These are phyloP conservation scores for Salminus brasiliensis DNA, from an alignment of 2,113 vertebrate species.

Conservation along the genomic window DNA sequence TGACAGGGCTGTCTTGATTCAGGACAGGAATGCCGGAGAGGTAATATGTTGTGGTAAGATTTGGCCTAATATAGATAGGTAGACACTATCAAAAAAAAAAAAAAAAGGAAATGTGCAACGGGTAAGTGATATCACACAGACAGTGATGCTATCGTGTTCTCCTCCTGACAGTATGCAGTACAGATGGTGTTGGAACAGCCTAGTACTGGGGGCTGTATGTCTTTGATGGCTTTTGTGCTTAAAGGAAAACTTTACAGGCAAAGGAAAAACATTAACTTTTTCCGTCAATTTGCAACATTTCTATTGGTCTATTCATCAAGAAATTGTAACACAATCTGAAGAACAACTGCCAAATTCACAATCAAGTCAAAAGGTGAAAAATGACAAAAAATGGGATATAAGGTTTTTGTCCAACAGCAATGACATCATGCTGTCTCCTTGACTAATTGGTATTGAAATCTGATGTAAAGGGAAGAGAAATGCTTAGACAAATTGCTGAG, in stretches of 20 bases:
- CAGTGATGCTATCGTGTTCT: background rate
- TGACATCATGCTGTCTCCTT: no score
- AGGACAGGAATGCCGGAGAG: background rate
- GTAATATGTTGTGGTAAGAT: constrained; percentile 18
- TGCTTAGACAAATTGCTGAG: background rate
- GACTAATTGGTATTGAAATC: background rate
- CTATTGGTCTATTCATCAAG: no score
- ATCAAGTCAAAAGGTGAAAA: no score
- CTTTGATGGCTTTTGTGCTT: background rate
- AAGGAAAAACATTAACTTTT: no score
- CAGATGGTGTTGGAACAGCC: background rate
- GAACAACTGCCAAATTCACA: no score
- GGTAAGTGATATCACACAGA: background rate
- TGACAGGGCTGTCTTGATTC: background rate
- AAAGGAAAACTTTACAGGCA: no score
- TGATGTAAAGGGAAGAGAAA: background rate
- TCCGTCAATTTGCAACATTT: no score
- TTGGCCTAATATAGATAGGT: background rate
- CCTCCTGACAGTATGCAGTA: background rate
- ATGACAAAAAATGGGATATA: no score
- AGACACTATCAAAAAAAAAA: background rate
- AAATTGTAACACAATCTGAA: no score
- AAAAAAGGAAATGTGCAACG: constrained; percentile 1
- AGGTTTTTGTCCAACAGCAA: no score
- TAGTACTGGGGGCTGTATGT: background rate